phyloP scores from a whole-genome alignment of 1,140 invertebrate genomes.

The Berghia stephanieae region DNA sequence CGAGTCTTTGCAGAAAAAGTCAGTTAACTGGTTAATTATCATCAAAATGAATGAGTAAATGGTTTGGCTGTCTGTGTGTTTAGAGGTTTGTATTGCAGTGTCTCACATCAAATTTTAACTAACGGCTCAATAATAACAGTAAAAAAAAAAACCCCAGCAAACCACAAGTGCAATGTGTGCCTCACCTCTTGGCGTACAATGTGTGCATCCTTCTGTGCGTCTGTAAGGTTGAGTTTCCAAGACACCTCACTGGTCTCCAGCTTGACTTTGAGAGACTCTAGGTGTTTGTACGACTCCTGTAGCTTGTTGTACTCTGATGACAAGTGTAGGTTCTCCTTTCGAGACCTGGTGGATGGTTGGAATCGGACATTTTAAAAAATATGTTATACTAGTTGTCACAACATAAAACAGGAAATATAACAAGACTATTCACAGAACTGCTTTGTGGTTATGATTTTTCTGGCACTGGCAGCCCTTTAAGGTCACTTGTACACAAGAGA shows the following conservation, averaged over 20 bases:
- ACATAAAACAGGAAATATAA: neutral
- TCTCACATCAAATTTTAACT: no score
- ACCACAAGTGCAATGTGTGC: no score
- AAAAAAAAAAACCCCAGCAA: no score
- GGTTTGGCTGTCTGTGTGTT: no score
- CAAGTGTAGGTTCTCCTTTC: constrained; percentile 61
- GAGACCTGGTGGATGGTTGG: constrained; percentile 50
- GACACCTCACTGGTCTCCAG: constrained; percentile 51
- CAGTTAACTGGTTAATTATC: no score
- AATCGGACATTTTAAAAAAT: neutral
- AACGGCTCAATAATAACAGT: no score
- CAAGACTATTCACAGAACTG: neutral
- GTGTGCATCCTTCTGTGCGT: constrained; percentile 63
- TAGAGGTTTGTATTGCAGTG: no score
- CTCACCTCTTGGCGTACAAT: constrained; percentile 61
- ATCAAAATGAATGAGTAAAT: no score
- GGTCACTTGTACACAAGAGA: no score
- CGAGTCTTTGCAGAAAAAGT: no score
- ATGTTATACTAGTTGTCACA: neutral
- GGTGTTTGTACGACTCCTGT: constrained; percentile 62
- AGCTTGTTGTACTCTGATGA: constrained; percentile 63
- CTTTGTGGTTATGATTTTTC: no score
- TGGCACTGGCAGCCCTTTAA: no score
- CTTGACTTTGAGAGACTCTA: constrained; percentile 60
- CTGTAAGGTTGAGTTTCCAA: constrained; percentile 60